Conservation (phyloP, 2,113 vertebrate species). For the Oncorhynchus keta region DNA sequence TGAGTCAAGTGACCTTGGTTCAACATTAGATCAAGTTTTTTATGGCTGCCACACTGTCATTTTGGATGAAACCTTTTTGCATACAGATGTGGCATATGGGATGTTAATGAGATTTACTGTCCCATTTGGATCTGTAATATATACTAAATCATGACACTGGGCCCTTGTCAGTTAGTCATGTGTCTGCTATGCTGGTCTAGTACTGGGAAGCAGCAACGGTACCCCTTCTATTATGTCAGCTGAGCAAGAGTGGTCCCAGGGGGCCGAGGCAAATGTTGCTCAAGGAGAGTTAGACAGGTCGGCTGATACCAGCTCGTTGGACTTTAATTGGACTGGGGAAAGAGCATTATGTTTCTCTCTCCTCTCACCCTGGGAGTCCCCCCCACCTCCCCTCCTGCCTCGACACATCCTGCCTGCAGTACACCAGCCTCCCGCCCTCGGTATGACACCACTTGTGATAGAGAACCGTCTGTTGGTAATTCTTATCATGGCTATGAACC, state of each 20-base stretch:
- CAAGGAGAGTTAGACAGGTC: slow-evolving; percentile 18
- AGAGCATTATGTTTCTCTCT: slow-evolving; percentile 6
- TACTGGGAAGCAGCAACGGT: too few relatives aligned
- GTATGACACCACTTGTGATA: too few relatives aligned
- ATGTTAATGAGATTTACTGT: neutral
- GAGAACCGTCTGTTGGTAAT: too few relatives aligned
- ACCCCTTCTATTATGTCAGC: slow-evolving; percentile 22
- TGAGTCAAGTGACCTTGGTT: neutral
- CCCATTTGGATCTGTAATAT: neutral
- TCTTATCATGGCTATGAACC: too few relatives aligned
- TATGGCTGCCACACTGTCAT: neutral
- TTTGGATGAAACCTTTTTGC: neutral
- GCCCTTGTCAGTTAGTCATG: neutral
- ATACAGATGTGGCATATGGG: neutral
- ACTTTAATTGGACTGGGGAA: slow-evolving; percentile 34
- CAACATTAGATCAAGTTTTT: neutral
- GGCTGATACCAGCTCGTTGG: slow-evolving; percentile 16
- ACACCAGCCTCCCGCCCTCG: neutral
- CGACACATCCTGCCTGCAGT: neutral
- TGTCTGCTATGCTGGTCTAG: neutral
- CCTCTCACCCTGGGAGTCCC: neutral
- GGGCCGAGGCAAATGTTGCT: slow-evolving; percentile 23
- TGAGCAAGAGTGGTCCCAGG: slow-evolving; percentile 12
- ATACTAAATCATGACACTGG: neutral
- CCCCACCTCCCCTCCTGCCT: neutral